Evolutionary conservation across 2,797 vertebrate genomes (phyloP).

Genomic region (Myripristis jacobus): DNA sequence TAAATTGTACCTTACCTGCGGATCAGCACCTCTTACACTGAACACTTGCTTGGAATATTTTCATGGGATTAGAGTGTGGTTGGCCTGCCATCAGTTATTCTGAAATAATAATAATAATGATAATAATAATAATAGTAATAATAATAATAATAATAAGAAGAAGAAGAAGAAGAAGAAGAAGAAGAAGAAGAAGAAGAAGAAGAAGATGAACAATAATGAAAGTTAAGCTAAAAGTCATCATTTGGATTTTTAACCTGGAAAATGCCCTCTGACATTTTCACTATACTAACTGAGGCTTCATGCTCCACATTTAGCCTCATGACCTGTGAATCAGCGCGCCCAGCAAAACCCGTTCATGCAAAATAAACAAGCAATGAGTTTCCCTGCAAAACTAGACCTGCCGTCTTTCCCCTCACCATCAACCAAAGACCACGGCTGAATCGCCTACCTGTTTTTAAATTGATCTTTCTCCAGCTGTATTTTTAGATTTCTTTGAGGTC

Average conservation of each 20-base stretch:
- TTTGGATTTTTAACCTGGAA: neutral
- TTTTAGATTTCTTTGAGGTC: slow-evolving; percentile 67
- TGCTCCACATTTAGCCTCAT: neutral
- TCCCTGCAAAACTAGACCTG: neutral
- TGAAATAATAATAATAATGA: too few relatives aligned
- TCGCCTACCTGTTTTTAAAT: slow-evolving; percentile 34
- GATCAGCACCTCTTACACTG: too few relatives aligned
- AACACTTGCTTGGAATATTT: neutral
- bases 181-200: too few relatives aligned
- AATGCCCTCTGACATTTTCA: neutral
- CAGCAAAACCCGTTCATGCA: neutral
- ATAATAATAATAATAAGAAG: too few relatives aligned
- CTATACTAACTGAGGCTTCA: neutral
- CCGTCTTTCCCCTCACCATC: neutral
- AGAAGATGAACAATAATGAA: too few relatives aligned
- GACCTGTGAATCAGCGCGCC: neutral
- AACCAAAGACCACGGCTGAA: slow-evolving; percentile 15
- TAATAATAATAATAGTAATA: too few relatives aligned
- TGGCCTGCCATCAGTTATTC: too few relatives aligned
- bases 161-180: too few relatives aligned
- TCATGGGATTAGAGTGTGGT: neutral
- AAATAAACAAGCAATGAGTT: neutral
- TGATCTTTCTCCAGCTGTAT: slow-evolving; percentile 34
- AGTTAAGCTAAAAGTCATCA: too few relatives aligned
- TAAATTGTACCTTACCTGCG: too few relatives aligned